These are phyloP conservation scores for Xyliphius kryptos DNA, from an alignment of 2,113 vertebrate species.

Conservation along the genomic window DNA sequence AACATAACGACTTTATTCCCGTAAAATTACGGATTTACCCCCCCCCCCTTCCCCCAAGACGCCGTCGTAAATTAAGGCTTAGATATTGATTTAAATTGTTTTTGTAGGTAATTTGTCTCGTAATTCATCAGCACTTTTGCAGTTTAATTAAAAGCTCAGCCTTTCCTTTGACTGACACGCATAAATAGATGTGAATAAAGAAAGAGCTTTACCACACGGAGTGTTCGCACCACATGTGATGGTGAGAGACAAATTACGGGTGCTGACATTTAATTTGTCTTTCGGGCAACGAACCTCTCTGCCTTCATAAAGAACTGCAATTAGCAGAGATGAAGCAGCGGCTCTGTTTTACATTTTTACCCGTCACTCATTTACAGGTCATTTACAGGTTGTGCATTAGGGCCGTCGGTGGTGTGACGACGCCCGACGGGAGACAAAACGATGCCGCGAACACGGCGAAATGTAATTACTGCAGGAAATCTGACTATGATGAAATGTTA, in stretches of 20 bases:
- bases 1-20: too few relatives aligned
- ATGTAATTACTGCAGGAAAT: too few relatives aligned
- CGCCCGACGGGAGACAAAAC: not conserved
- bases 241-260: conserved; percentile 36
- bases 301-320: conserved; percentile 31
- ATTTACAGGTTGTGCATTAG: conserved; percentile 7
- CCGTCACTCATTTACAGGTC: conserved; percentile 35
- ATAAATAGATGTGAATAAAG: conserved; percentile 6
- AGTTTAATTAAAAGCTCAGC: not conserved
- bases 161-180: not conserved
- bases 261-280: conserved; percentile 42
- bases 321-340: conserved; percentile 26
- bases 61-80: too few relatives aligned
- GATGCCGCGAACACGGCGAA: too few relatives aligned
- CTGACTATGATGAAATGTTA: too few relatives aligned
- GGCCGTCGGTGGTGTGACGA: not conserved
- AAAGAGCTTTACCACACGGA: conserved; percentile 10
- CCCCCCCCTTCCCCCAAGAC: too few relatives aligned
- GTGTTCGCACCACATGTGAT: conserved; percentile 4
- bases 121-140: not conserved
- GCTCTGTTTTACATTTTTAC: conserved; percentile 32
- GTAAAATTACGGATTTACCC: too few relatives aligned
- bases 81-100: too few relatives aligned
- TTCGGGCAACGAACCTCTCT: conserved; percentile 15
- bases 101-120: too few relatives aligned